A percentile compares a stretch with the other conserved stretches of the same genome.
Evolutionary conservation across 2,797 vertebrate genomes (phyloP).

Genomic region (Australoheros facetus): DNA sequence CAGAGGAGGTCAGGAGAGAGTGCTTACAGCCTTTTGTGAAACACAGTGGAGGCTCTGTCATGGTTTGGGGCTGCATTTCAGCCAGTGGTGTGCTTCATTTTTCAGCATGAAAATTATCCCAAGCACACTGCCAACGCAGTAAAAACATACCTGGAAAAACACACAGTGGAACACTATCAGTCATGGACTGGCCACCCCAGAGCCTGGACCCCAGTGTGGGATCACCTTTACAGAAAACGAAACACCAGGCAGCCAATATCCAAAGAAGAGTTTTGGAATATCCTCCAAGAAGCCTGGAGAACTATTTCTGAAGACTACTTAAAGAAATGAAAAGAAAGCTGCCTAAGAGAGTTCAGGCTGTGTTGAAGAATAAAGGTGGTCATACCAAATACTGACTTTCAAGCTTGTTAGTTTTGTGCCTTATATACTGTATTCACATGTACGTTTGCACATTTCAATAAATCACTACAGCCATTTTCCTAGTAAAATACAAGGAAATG

Average conservation of each 20-base stretch:
- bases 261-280: background rate
- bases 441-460: too few relatives aligned
- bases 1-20: background rate
- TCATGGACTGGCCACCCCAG: background rate
- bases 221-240: background rate
- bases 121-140: background rate
- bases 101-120: background rate
- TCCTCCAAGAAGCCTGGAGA: background rate
- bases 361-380: too few relatives aligned
- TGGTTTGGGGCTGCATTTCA: background rate
- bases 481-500: background rate
- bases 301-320: too few relatives aligned
- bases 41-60: background rate
- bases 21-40: background rate
- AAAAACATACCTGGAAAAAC: accelerated
- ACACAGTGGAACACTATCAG: background rate
- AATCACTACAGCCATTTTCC: background rate
- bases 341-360: too few relatives aligned
- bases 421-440: too few relatives aligned
- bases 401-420: background rate
- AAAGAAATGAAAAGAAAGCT: too few relatives aligned
- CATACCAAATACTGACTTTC: too few relatives aligned
- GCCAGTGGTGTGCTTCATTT: background rate
- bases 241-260: background rate
- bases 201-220: background rate